These are phyloP conservation scores for Arvicanthis niloticus DNA, from an alignment of 2,113 vertebrate species.

Conservation along the genomic window DNA sequence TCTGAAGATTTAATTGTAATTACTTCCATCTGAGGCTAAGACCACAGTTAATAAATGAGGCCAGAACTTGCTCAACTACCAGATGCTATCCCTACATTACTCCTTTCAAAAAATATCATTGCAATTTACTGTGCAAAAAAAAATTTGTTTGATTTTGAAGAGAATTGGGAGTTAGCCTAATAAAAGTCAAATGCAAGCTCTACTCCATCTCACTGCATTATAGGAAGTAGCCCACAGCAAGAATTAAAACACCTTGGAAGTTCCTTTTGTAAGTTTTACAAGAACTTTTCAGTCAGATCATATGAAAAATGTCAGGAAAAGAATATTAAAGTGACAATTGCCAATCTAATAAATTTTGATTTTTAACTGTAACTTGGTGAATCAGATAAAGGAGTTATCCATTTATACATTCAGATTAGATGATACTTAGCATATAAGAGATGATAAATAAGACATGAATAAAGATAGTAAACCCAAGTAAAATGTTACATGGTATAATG, in stretches of 20 bases:
- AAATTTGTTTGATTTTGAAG: conserved; percentile 46
- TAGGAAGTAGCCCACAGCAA: neutral
- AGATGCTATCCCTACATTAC: neutral
- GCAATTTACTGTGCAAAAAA: conserved; percentile 42
- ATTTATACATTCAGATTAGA: conserved; percentile 51
- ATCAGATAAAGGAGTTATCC: conserved; percentile 32
- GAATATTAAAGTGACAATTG: conserved; percentile 78
- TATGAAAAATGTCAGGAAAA: conserved; percentile 78
- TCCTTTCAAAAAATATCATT: conserved; percentile 47
- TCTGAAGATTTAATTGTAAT: conserved; percentile 47
- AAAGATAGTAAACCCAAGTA: conserved; percentile 51
- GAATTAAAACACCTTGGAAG: neutral
- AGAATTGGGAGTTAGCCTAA: conserved; percentile 41
- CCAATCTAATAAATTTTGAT: conserved; percentile 59
- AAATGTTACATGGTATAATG: neutral
- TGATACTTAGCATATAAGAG: conserved; percentile 39
- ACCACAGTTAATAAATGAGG: neutral
- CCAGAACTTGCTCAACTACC: conserved; percentile 37
- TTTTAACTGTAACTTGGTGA: conserved; percentile 23
- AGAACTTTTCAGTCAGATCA: conserved; percentile 67
- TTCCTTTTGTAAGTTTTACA: conserved; percentile 30
- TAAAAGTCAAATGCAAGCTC: conserved; percentile 46
- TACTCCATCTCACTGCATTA: conserved; percentile 19
- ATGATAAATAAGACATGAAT: conserved; percentile 32
- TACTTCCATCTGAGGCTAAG: neutral